These are phyloP conservation scores for Brachionus asplanchnoidis DNA, from an alignment of 1,140 invertebrate genomes.

Conservation along the genomic window DNA sequence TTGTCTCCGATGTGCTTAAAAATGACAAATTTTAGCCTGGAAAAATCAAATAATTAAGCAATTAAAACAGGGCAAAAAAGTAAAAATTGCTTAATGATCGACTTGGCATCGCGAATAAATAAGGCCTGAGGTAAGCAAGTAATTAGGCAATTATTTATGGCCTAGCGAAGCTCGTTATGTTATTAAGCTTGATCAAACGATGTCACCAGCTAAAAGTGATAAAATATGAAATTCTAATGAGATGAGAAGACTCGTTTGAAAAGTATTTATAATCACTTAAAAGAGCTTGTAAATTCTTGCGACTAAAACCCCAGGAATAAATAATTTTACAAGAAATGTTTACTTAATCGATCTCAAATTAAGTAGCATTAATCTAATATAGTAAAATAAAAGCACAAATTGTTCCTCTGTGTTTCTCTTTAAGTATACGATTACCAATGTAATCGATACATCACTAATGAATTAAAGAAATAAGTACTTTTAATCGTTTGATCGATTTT, in stretches of 20 bases:
- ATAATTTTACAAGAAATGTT: neutral
- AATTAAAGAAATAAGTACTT: neutral
- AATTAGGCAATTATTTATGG: constrained; percentile 30
- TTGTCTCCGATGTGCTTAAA: neutral
- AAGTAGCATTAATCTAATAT: constrained; percentile 24
- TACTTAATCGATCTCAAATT: constrained; percentile 21
- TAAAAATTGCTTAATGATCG: constrained; percentile 3
- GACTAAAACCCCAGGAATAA: neutral
- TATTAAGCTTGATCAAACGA: constrained; percentile 1
- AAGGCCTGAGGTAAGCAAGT: neutral
- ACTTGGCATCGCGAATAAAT: neutral
- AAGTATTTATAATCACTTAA: constrained; percentile 20
- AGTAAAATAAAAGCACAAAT: constrained; percentile 22
- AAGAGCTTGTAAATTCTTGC: neutral
- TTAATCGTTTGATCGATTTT: constrained; percentile 7
- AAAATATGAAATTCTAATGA: neutral
- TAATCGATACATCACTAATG: constrained; percentile 3
- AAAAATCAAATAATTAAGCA: constrained; percentile 19
- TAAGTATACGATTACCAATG: neutral
- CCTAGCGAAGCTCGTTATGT: constrained; percentile 8
- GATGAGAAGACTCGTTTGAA: neutral
- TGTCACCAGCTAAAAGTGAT: constrained; percentile 3
- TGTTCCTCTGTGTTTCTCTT: neutral
- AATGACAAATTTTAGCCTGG: constrained; percentile 1
- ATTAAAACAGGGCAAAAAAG: constrained; percentile 1